A percentile compares a stretch with the other conserved stretches of the same genome.
These are phyloP conservation scores for Agrochola litura DNA, from an alignment of 2,888 invertebrate species.

Conservation along the genomic window DNA sequence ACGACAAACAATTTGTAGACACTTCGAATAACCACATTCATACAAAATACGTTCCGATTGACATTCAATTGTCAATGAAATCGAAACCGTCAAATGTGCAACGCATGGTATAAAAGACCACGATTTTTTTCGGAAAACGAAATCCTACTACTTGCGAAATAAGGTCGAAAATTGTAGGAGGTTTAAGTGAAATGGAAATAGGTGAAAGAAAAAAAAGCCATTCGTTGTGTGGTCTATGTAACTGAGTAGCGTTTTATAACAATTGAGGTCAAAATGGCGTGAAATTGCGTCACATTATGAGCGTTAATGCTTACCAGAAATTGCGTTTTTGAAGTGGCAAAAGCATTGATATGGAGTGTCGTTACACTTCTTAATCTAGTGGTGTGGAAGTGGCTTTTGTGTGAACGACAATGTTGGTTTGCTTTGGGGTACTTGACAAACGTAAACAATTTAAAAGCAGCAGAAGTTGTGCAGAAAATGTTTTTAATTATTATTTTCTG, in stretches of 20 bases:
- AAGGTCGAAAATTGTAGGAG: conserved; percentile 22
- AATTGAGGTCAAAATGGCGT: conserved; percentile 83
- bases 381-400: conserved; percentile 69
- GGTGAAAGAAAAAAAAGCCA: conserved; percentile 40
- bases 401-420: conserved; percentile 36
- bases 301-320: conserved; percentile 66
- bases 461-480: background rate
- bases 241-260: conserved; percentile 78
- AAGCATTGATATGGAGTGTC: conserved; percentile 75
- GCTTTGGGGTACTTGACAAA: conserved; percentile 34
- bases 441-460: conserved; percentile 27
- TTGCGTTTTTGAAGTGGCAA: conserved; percentile 78
- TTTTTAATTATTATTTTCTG: conserved; percentile 15
- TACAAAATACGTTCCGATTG: conserved; percentile 55
- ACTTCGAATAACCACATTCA: conserved; percentile 52
- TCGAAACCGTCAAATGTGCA: conserved; percentile 69
- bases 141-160: background rate
- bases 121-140: conserved; percentile 17
- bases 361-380: conserved; percentile 75
- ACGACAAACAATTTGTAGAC: conserved; percentile 55
- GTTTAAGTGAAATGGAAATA: background rate
- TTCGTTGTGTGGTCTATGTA: conserved; percentile 85
- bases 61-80: conserved; percentile 66
- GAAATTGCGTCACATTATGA: conserved; percentile 87
- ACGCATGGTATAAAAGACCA: conserved; percentile 36